phyloP scores from a whole-genome alignment of 2,888 invertebrate species.

The Drosophila barbarae region DNA sequence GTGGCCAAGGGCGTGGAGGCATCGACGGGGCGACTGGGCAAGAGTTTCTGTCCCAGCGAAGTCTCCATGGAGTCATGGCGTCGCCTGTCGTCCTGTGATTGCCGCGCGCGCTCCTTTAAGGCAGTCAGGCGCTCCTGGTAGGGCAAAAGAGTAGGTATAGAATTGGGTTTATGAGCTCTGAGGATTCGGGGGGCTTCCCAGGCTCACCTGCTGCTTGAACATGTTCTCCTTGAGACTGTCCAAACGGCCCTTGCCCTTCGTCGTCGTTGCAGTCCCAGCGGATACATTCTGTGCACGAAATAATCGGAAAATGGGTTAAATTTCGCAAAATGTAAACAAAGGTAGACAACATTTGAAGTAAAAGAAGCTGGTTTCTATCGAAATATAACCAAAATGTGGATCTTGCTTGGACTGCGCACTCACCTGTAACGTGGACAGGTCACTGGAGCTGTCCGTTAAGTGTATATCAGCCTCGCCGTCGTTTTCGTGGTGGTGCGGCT shows the following conservation, averaged over 20 bases:
- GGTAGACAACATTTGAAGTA: no score
- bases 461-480: slow-evolving; percentile 45
- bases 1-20: slow-evolving; percentile 42
- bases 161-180: no score
- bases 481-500: slow-evolving; percentile 39
- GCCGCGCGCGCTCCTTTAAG: slow-evolving; percentile 56
- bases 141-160: not conserved
- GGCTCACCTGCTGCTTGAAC: slow-evolving; percentile 57
- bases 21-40: slow-evolving; percentile 30
- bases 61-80: slow-evolving; percentile 54
- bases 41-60: slow-evolving; percentile 48
- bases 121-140: slow-evolving; percentile 53
- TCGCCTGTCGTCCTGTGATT: slow-evolving; percentile 41
- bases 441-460: slow-evolving; percentile 40
- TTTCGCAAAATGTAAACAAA: not conserved
- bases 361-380: no score
- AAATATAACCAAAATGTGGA: no score
- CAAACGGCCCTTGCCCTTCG: slow-evolving; percentile 50
- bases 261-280: slow-evolving; percentile 14
- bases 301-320: not conserved
- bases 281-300: slow-evolving; percentile 26
- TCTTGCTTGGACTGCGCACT: not conserved
- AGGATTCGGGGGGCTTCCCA: not conserved
- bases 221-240: slow-evolving; percentile 60
- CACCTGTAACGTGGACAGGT: slow-evolving; percentile 51